phyloP scores from a whole-genome alignment of 2,797 vertebrate genomes.

The Emydoidea blandingii region DNA sequence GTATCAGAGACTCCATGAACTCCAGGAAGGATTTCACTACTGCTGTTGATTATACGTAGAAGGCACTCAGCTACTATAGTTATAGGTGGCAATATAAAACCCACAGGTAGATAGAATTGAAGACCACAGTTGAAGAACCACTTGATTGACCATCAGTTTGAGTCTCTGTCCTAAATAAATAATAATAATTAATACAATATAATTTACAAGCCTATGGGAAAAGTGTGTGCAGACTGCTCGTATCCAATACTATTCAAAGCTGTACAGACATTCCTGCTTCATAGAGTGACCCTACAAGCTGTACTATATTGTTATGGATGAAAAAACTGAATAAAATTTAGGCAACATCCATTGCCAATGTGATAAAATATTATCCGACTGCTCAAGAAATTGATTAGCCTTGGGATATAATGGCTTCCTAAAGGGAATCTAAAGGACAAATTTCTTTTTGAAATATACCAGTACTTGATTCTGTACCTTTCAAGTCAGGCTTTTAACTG shows the following conservation, averaged over 20 bases:
- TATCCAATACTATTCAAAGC: rapidly evolving
- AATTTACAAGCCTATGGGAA: neutral
- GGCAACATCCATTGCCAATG: neutral
- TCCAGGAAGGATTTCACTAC: neutral
- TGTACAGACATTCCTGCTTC: rapidly evolving
- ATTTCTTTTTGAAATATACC: neutral
- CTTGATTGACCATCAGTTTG: neutral
- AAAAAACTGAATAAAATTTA: neutral
- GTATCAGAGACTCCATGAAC: neutral
- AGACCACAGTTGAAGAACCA: neutral
- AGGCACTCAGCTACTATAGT: neutral
- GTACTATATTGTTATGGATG: rapidly evolving
- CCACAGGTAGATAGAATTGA: neutral
- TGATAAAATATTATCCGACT: neutral
- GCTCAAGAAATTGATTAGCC: neutral
- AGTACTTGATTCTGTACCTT: neutral
- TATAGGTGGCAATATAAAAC: neutral
- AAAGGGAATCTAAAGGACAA: neutral
- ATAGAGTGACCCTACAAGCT: neutral
- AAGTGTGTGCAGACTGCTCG: rapidly evolving
- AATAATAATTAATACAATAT: neutral
- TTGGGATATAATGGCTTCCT: neutral
- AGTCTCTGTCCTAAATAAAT: neutral
- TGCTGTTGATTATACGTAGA: neutral
- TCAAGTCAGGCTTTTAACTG: neutral